Conservation (phyloP, 2,888 invertebrate species). For the Lottia scabra region DNA sequence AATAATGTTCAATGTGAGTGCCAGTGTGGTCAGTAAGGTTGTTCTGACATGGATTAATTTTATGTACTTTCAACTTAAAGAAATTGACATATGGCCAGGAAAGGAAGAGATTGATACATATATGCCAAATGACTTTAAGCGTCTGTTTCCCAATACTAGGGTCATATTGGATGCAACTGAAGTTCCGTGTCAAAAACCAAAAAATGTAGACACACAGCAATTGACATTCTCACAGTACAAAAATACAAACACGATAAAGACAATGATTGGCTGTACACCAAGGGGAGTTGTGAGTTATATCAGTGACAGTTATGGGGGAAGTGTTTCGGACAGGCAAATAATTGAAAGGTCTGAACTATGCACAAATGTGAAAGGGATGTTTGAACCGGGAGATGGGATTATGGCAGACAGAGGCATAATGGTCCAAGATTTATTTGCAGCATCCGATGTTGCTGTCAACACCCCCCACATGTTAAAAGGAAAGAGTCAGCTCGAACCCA, state of each 20-base stretch:
- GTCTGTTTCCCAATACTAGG: constrained; percentile 33
- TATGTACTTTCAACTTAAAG: constrained; percentile 33
- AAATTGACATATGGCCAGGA: constrained; percentile 36
- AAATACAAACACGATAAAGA: constrained; percentile 39
- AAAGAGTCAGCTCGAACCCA: constrained; percentile 34
- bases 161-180: constrained; percentile 42
- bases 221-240: constrained; percentile 39
- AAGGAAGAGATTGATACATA: constrained; percentile 20
- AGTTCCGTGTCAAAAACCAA: constrained; percentile 36
- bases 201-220: constrained; percentile 29
- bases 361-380: constrained; percentile 11
- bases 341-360: constrained; percentile 29
- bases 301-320: constrained; percentile 28
- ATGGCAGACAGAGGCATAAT: constrained; percentile 41
- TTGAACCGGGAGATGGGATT: constrained; percentile 24
- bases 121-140: constrained; percentile 33
- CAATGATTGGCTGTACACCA: constrained; percentile 31
- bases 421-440: constrained; percentile 40
- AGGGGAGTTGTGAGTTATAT: constrained; percentile 30
- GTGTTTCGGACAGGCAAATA: constrained; percentile 34
- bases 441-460: constrained; percentile 28
- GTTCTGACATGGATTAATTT: constrained; percentile 36
- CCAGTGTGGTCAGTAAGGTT: constrained; percentile 24
- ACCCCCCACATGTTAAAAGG: constrained; percentile 36
- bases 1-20: constrained; percentile 27